A percentile compares a stretch with the other conserved stretches of the same genome.
These are phyloP conservation scores for Onthophagus taurus DNA, from an alignment of 1,140 invertebrate genomes.

Conservation along the genomic window DNA sequence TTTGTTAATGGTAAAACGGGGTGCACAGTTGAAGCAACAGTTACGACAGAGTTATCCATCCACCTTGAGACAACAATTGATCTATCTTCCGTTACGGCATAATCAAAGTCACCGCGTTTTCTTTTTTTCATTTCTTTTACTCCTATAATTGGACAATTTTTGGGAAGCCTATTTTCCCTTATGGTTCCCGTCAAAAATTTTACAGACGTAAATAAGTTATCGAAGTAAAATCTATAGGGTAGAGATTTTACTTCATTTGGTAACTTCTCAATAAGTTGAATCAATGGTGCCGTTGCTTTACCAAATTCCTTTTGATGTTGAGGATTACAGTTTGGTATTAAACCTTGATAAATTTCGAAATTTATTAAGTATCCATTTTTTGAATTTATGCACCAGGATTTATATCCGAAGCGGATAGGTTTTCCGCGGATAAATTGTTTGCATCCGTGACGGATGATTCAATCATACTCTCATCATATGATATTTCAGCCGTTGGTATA, in stretches of 20 bases:
- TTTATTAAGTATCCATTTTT: slow-evolving; percentile 19
- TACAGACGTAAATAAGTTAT: slow-evolving; percentile 14
- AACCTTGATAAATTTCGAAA: slow-evolving; percentile 22
- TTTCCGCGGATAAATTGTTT: slow-evolving; percentile 22
- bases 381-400: slow-evolving; percentile 20
- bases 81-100: slow-evolving; percentile 7
- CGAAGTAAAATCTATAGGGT: slow-evolving; percentile 7
- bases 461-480: slow-evolving; percentile 21
- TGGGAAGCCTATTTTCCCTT: slow-evolving; percentile 11
- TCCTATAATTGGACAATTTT: neutral
- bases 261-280: slow-evolving; percentile 16
- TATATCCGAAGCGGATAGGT: slow-evolving; percentile 24
- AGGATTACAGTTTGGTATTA: slow-evolving; percentile 12
- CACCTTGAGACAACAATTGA: slow-evolving; percentile 22
- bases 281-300: slow-evolving; percentile 19
- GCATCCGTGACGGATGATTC: slow-evolving; percentile 17
- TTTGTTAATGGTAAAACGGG: slow-evolving; percentile 20
- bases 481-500: slow-evolving; percentile 12
- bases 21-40: slow-evolving; percentile 20
- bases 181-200: slow-evolving; percentile 11
- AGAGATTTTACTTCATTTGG: slow-evolving; percentile 8
- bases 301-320: slow-evolving; percentile 18
- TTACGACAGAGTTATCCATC: slow-evolving; percentile 28
- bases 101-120: slow-evolving; percentile 8
- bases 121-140: slow-evolving; percentile 10